These are phyloP conservation scores for Podocnemis expansa DNA, from an alignment of 2,113 vertebrate genomes.

Conservation along the genomic window DNA sequence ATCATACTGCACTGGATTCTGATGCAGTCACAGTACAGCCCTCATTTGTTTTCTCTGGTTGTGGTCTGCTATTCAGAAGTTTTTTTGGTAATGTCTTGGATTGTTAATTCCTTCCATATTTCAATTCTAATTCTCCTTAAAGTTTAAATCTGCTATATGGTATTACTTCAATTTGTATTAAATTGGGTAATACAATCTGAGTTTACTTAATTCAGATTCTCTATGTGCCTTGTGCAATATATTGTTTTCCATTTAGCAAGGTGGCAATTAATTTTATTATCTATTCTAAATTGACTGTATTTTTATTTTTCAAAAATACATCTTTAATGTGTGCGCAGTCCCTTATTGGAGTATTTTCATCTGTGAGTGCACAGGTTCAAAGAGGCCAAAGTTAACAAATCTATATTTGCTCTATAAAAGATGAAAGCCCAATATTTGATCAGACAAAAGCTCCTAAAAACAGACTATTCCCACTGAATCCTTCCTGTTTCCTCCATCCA, in stretches of 20 bases:
- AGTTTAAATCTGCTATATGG: neutral
- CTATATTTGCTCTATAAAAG: neutral
- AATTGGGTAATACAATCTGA: neutral
- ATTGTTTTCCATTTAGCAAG: neutral
- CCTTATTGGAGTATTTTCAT: neutral
- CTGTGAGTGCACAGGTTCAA: neutral
- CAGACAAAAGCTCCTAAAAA: neutral
- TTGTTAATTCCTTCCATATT: neutral
- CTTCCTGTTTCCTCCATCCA: neutral
- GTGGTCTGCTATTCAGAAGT: neutral
- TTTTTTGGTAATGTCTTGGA: neutral
- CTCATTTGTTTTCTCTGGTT: neutral
- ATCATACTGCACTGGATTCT: neutral
- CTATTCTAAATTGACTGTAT: neutral
- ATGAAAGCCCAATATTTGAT: neutral
- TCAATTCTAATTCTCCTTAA: neutral
- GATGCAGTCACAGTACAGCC: neutral
- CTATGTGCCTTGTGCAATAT: conserved; percentile 7
- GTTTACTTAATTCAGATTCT: conserved; percentile 30
- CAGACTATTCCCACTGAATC: neutral
- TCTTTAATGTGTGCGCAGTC: neutral
- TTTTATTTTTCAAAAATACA: neutral
- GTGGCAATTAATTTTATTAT: conserved; percentile 31
- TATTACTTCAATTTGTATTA: conserved; percentile 11
- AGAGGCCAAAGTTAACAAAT: neutral